phyloP scores from a whole-genome alignment of 2,113 vertebrate species.

The Struthidea cinerea region DNA sequence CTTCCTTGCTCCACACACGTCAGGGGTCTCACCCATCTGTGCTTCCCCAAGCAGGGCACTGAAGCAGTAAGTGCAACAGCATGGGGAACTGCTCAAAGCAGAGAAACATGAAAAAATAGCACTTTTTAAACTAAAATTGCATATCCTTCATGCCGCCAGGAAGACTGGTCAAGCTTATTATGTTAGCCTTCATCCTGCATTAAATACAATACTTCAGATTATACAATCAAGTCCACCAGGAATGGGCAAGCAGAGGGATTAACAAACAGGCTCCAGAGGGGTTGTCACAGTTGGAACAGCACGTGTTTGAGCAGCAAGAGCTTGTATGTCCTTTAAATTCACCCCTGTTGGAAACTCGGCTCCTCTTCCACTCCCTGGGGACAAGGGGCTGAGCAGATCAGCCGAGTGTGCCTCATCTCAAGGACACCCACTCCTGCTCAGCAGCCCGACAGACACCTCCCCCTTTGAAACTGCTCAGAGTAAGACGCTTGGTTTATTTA shows the following conservation, averaged over 20 bases:
- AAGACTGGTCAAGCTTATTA: constrained; percentile 48
- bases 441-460: not conserved
- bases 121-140: not conserved
- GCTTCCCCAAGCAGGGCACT: not conserved
- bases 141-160: constrained; percentile 6
- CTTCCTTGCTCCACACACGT: not conserved
- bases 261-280: constrained; percentile 38
- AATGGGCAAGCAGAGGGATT: constrained; percentile 42
- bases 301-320: not conserved
- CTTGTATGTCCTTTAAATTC: constrained; percentile 1
- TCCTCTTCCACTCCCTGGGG: not conserved
- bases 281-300: constrained; percentile 23
- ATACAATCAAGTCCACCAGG: constrained; percentile 45
- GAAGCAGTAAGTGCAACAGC: not conserved
- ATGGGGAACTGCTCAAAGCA: not conserved
- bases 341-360: not conserved
- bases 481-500: not conserved
- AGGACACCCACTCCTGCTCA: not conserved
- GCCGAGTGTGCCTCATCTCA: not conserved
- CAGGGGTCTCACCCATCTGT: accelerated
- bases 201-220: constrained; percentile 55
- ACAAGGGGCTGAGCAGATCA: not conserved
- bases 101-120: not conserved
- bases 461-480: not conserved
- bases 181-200: constrained; percentile 41